Evolutionary conservation across 2,888 invertebrate species (phyloP).

Genomic region (Falcaria lacertinaria): DNA sequence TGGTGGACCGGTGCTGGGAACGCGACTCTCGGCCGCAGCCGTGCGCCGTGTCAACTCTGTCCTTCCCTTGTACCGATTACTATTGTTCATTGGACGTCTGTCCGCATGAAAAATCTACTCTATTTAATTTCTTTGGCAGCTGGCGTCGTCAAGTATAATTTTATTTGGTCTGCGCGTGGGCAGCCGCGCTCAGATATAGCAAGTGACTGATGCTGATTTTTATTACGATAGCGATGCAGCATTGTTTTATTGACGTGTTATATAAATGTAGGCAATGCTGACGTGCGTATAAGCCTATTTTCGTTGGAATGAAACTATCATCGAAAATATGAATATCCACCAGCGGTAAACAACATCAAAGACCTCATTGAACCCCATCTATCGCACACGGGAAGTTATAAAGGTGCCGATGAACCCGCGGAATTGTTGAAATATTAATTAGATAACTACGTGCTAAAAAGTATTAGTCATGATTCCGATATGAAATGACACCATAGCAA

Average conservation of each 20-base stretch:
- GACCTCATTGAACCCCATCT: slow-evolving; percentile 2
- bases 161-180: slow-evolving; percentile 66
- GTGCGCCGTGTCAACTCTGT: slow-evolving; percentile 39
- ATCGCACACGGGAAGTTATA: not conserved
- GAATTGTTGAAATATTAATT: not conserved
- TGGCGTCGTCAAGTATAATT: slow-evolving; percentile 62
- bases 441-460: not conserved
- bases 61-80: slow-evolving; percentile 63
- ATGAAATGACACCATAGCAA: not conserved
- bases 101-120: slow-evolving; percentile 68
- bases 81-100: slow-evolving; percentile 65
- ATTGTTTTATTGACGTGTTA: slow-evolving; percentile 66
- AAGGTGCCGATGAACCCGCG: not conserved
- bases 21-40: slow-evolving; percentile 17
- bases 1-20: no score
- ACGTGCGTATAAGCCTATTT: slow-evolving; percentile 33
- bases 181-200: slow-evolving; percentile 50
- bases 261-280: slow-evolving; percentile 45
- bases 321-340: slow-evolving; percentile 17
- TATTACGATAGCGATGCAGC: slow-evolving; percentile 58
- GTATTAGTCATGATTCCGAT: not conserved
- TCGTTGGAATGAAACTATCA: slow-evolving; percentile 21
- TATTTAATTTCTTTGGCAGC: slow-evolving; percentile 76
- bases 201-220: slow-evolving; percentile 68
- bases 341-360: slow-evolving; percentile 21